Evolutionary conservation across 2,888 invertebrate genomes (phyloP), one percentile per base, ranked within the genome.

Genomic region (Gari tellinella): DNA sequence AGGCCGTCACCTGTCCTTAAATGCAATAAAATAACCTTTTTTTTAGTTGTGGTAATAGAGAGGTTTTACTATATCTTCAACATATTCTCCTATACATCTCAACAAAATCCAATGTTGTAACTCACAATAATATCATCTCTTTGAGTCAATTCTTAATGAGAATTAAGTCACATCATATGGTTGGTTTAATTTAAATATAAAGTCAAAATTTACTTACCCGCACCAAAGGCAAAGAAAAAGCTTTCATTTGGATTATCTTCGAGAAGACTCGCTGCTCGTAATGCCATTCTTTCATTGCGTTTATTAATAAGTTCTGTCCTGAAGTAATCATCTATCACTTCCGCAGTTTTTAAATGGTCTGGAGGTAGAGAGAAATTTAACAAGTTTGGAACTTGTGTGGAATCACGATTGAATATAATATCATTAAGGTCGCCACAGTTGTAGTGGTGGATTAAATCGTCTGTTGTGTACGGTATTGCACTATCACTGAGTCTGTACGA

Each of bases 201-300:
- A n/a, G n/a, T n/a, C n/a, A n/a, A 31, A 31, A 10, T 31, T 38
- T 21, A 66, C 84, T 82, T 80, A 92, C 93, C 94, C 81, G 93
- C 93, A 72, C 94, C 94, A 80, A 94, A 93, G 48, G 94, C 94
- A 81, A 93, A 93, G 88, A 94, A 94, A 85, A 93, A 92, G 60
- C 91, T 92, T 61, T 90, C 87, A 53, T 92, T 85, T 0, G 93
- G 92, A 79, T 92, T 84, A n/a, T 88, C 83, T 25, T 85, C 72
- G n/a, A 94, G 87, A 46, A 93, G 86, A 53, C 90, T 83, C 10
- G 90, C 85, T 1, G 93, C 92, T 53, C 93, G 85, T 40, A 89
- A 83, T 10, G 93, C 93, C 93, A 94, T 94, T 62, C 93, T 84
- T 57, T 90, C 81, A 82, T 94, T 94, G 17, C 94, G 89, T 73